A percentile compares a stretch with the other conserved stretches of the same genome.
Conservation (phyloP, 1,140 invertebrate genomes). For the Wiebesia pumilae region DNA sequence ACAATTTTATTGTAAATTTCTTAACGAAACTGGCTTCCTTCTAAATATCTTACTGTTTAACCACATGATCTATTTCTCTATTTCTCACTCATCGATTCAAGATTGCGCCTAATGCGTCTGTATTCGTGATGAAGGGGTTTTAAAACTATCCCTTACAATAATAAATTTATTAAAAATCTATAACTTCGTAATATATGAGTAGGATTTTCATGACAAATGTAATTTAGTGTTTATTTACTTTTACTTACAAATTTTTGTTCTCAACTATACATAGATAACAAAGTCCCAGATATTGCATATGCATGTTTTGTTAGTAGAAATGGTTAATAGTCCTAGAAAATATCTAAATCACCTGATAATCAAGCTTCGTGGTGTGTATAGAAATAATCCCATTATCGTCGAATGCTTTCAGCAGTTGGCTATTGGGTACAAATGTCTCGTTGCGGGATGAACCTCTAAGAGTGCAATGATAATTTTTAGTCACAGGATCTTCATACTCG, state of each 20-base stretch:
- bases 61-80: no score
- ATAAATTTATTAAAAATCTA: no score
- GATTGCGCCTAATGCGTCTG: no score
- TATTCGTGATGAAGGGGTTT: no score
- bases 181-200: no score
- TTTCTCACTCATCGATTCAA: no score
- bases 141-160: no score
- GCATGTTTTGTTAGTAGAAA: neutral
- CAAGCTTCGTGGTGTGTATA: slow-evolving; percentile 44
- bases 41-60: no score
- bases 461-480: slow-evolving; percentile 58
- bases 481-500: slow-evolving; percentile 51
- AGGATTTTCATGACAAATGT: no score
- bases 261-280: neutral
- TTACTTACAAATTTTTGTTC: neutral
- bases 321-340: neutral
- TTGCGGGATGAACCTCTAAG: slow-evolving; percentile 45
- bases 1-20: no score
- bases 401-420: slow-evolving; percentile 50
- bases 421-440: slow-evolving; percentile 53
- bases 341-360: slow-evolving; percentile 55
- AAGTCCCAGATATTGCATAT: no score
- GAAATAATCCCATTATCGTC: slow-evolving; percentile 55
- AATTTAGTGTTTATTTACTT: neutral
- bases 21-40: no score